Conservation (phyloP, 2,797 vertebrate genomes). For the Bufotes viridis region DNA sequence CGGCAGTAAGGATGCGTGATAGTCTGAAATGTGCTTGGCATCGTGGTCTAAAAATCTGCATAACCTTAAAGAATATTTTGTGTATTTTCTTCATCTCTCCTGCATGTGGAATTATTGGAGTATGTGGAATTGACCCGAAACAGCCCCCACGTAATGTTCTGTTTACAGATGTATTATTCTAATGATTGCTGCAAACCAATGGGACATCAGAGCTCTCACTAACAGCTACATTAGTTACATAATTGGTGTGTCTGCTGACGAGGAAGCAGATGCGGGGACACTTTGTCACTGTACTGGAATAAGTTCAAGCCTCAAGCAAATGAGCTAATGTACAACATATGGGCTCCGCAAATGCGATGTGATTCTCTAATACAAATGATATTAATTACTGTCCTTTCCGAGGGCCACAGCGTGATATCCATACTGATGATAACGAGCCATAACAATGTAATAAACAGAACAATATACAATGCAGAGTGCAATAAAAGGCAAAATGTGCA, state of each 20-base stretch:
- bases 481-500: background rate
- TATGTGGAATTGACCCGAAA: background rate
- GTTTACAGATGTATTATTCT: background rate
- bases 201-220: background rate
- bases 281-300: slow-evolving; percentile 5
- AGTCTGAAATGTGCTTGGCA: no score
- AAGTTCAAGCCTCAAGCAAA: slow-evolving; percentile 12
- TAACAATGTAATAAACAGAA: background rate
- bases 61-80: no score
- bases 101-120: background rate
- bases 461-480: background rate
- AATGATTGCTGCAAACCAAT: background rate
- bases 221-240: background rate
- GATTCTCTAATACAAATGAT: background rate
- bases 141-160: background rate
- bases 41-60: no score
- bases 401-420: background rate
- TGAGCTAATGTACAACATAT: slow-evolving; percentile 1
- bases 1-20: no score
- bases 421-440: background rate
- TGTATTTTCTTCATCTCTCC: no score
- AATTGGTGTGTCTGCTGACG: slow-evolving; percentile 8
- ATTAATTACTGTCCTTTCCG: slow-evolving; percentile 14
- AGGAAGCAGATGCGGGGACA: background rate
- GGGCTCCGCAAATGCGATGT: background rate